Evolutionary conservation across 2,113 vertebrate species (phyloP).

Genomic region (human): GRCh38 chr18:36835501-36836000

Average conservation of each 20-base stretch:
- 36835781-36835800: neutral
- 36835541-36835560: neutral
- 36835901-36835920: too few relatives aligned
- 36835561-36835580: slow-evolving; percentile 35
- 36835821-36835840: neutral
- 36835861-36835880: neutral
- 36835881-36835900: too few relatives aligned
- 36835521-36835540: neutral
- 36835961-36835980: neutral
- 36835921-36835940: neutral
- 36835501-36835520: neutral
- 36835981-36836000: neutral
- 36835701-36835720: slow-evolving; percentile 32
- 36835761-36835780: too few relatives aligned
- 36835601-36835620: slow-evolving; percentile 12
- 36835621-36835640: neutral
- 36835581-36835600: slow-evolving; percentile 35
- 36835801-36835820: neutral
- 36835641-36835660: neutral
- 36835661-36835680: neutral
- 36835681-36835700: neutral
- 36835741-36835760: neutral
- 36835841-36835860: slow-evolving; percentile 25
- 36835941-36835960: neutral
- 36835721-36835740: neutral